A percentile compares a stretch with the other conserved stretches of the same genome.
Evolutionary conservation across 2,797 vertebrate species (phyloP).

Genomic region (Paguma larvata): DNA sequence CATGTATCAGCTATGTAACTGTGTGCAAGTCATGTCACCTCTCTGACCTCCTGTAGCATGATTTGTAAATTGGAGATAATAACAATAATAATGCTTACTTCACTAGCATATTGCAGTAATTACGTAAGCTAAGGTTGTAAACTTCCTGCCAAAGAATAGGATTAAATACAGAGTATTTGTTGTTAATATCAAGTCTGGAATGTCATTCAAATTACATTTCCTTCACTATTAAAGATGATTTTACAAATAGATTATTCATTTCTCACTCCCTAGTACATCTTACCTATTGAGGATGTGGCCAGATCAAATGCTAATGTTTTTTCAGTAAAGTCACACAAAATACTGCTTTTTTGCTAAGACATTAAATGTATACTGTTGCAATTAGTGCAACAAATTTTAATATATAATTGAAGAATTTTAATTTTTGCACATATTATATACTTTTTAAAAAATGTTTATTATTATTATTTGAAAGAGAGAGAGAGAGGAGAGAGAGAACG

Average conservation of each 20-base stretch:
- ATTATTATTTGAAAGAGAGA: no score
- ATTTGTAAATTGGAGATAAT: constrained; percentile 2
- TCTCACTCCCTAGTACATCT: not conserved
- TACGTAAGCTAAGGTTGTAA: constrained; percentile 6
- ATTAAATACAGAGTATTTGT: not conserved
- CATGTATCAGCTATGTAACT: not conserved
- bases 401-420: not conserved
- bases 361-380: constrained; percentile 29
- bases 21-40: not conserved
- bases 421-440: not conserved
- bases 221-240: not conserved
- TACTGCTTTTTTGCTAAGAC: not conserved
- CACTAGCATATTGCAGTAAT: not conserved
- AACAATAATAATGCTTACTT: not conserved
- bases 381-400: not conserved
- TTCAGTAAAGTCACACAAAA: constrained; percentile 14
- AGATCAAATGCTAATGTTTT: not conserved
- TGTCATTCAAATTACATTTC: constrained; percentile 25
- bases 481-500: no score
- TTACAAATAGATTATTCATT: constrained; percentile 3
- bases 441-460: not conserved
- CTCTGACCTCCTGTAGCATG: not conserved
- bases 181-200: not conserved
- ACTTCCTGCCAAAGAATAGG: not conserved
- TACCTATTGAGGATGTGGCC: not conserved